Percentiles rank a stretch among this genome's conserved stretches.
These are phyloP conservation scores for Trichogramma dendrolimi DNA, from an alignment of 2,888 invertebrate species.

Conservation along the genomic window DNA sequence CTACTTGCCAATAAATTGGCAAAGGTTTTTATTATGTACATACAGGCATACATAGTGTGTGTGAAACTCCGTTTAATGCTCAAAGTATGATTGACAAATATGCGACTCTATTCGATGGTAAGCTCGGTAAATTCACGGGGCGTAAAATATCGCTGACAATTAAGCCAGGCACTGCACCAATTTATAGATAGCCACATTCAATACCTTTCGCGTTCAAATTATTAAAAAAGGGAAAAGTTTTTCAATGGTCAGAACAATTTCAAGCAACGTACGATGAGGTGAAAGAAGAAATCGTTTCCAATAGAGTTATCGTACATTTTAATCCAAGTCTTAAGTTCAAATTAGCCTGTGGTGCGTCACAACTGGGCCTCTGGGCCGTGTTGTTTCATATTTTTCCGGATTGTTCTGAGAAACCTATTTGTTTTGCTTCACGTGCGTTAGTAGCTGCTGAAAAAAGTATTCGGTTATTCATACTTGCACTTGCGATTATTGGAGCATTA, in stretches of 20 bases:
- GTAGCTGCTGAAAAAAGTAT: slow-evolving; percentile 41
- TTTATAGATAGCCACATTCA: slow-evolving; percentile 28
- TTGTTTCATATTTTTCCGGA: slow-evolving; percentile 34
- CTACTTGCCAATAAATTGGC: too few species aligned
- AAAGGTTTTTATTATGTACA: too few species aligned
- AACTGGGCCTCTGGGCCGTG: slow-evolving; percentile 36
- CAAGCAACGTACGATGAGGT: slow-evolving; percentile 6
- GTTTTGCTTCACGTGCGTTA: slow-evolving; percentile 38
- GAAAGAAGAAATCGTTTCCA: slow-evolving; percentile 32
- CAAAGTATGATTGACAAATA: too few species aligned
- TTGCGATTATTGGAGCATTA: slow-evolving; percentile 40
- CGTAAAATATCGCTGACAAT: slow-evolving; percentile 25
- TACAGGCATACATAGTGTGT: too few species aligned
- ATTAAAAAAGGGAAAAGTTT: not conserved
- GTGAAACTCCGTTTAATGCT: too few species aligned
- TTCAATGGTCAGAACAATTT: slow-evolving; percentile 7
- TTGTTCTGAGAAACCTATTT: slow-evolving; percentile 35
- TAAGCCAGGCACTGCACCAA: slow-evolving; percentile 24
- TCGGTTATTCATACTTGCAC: slow-evolving; percentile 40
- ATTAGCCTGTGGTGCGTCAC: slow-evolving; percentile 9
- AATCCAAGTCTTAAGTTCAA: not conserved
- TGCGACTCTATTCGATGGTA: too few species aligned
- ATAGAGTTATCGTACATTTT: slow-evolving; percentile 7
- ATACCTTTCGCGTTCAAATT: slow-evolving; percentile 5
- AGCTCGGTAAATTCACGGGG: too few species aligned